A percentile compares a stretch with the other conserved stretches of the same genome.
Conservation (phyloP, 2,888 invertebrate genomes). For the Drosophila diplacantha region DNA sequence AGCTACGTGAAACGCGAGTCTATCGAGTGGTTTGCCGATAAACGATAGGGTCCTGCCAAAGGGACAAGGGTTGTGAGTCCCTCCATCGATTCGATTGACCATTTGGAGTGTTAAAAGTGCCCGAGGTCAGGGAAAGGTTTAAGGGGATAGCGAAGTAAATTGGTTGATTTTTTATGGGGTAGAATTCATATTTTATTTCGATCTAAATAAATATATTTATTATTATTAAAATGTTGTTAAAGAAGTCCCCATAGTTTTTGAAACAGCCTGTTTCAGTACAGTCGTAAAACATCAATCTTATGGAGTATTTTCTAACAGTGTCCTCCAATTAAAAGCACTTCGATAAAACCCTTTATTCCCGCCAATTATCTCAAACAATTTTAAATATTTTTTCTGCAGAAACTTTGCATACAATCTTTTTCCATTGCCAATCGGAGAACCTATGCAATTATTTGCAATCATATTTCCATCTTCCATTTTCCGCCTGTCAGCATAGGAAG, state of each 20-base stretch:
- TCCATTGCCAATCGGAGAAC: slow-evolving; percentile 14
- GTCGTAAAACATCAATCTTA: neutral
- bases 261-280: neutral
- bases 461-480: slow-evolving; percentile 26
- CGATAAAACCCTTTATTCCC: no score
- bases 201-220: neutral
- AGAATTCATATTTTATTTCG: neutral
- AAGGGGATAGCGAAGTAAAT: neutral
- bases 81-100: slow-evolving; percentile 4
- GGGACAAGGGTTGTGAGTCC: neutral
- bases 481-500: slow-evolving; percentile 25
- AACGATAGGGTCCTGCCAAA: slow-evolving; percentile 16
- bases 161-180: no score
- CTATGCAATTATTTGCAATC: slow-evolving; percentile 46
- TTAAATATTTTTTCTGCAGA: neutral
- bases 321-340: neutral
- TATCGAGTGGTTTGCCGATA: slow-evolving; percentile 17
- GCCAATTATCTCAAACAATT: slow-evolving; percentile 9
- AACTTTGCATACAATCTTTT: slow-evolving; percentile 5
- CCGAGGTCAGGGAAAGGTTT: neutral
- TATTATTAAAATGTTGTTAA: neutral
- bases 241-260: neutral
- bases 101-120: neutral
- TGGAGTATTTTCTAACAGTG: neutral
- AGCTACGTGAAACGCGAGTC: slow-evolving; percentile 11